These are phyloP conservation scores for Trissolcus japonicus DNA, from an alignment of 2,888 invertebrate species.

Conservation along the genomic window DNA sequence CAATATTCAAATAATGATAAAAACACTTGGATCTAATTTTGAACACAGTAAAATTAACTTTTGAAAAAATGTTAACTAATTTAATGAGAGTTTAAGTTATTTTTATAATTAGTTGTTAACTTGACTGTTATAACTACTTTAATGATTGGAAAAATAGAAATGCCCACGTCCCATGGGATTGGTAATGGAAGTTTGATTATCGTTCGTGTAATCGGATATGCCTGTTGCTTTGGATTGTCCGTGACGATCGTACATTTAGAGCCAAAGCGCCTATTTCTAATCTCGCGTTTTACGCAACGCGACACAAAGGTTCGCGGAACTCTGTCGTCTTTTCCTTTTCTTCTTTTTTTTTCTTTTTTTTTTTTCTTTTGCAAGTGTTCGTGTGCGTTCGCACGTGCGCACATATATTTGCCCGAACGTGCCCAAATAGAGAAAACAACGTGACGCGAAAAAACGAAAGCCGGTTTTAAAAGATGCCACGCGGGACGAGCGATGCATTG, in stretches of 20 bases:
- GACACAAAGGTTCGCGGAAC: conserved; percentile 49
- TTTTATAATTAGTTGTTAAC: too few relatives aligned
- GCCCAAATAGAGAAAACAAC: conserved; percentile 43
- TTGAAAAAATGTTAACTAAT: too few relatives aligned
- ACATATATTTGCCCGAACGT: conserved; percentile 24
- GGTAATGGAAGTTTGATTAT: conserved; percentile 27
- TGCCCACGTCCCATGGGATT: too few relatives aligned
- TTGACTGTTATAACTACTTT: too few relatives aligned
- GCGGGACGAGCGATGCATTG: conserved; percentile 35
- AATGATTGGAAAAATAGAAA: too few relatives aligned
- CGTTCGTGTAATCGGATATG: conserved; percentile 43
- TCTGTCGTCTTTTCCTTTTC: conserved; percentile 24
- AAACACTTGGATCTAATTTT: too few relatives aligned
- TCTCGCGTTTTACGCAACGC: conserved; percentile 52
- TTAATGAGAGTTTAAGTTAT: too few relatives aligned
- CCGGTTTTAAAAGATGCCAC: conserved; percentile 39
- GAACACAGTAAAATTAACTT: too few relatives aligned
- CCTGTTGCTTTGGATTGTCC: conserved; percentile 34
- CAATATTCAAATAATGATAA: too few relatives aligned
- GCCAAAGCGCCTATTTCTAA: conserved; percentile 49
- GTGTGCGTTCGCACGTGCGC: conserved; percentile 15
- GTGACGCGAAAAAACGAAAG: conserved; percentile 28
- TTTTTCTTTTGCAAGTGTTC: neutral
- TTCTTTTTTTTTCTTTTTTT: too few relatives aligned
- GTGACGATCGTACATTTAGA: conserved; percentile 26